Conservation (phyloP, 2,113 vertebrate genomes). For the Anolis carolinensis region DNA sequence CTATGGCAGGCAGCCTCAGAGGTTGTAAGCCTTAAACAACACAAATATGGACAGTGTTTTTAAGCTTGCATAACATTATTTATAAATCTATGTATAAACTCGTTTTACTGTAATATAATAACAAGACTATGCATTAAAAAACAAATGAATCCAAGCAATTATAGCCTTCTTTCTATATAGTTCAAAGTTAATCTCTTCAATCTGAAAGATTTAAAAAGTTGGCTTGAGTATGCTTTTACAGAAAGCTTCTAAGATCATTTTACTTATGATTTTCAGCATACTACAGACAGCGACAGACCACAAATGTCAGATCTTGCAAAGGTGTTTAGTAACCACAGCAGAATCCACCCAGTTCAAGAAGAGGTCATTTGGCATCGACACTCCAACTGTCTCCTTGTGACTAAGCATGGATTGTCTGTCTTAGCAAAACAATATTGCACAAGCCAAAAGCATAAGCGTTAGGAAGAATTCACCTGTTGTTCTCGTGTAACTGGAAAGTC, state of each 20-base stretch:
- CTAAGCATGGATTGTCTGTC: background rate
- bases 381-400: background rate
- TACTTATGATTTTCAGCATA: background rate
- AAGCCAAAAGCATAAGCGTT: background rate
- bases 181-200: background rate
- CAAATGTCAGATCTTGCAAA: background rate
- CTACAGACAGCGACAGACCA: background rate
- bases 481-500: constrained; percentile 9
- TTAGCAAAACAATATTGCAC: background rate
- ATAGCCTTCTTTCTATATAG: too few species aligned
- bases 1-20: too few species aligned
- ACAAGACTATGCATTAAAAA: too few species aligned
- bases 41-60: too few species aligned
- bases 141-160: too few species aligned
- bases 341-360: background rate
- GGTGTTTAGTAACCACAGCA: background rate
- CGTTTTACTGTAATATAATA: background rate
- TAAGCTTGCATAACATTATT: too few species aligned
- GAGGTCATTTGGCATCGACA: background rate
- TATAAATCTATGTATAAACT: too few species aligned
- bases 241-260: background rate
- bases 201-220: background rate
- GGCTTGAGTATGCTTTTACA: background rate
- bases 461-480: background rate
- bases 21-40: too few species aligned